These are phyloP conservation scores for Trilocha varians DNA, from an alignment of 2,888 invertebrate species.

Conservation along the genomic window DNA sequence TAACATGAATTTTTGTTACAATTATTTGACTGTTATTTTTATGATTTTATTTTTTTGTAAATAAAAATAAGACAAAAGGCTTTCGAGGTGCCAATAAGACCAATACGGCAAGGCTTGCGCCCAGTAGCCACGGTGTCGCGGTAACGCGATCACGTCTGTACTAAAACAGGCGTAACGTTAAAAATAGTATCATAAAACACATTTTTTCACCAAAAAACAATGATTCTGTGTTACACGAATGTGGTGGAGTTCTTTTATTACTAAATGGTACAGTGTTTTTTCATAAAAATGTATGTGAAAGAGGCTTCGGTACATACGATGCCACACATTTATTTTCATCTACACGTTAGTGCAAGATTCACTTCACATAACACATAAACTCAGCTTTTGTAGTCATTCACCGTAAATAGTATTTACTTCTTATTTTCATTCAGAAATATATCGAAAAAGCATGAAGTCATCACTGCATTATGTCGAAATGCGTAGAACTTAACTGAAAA, in stretches of 20 bases:
- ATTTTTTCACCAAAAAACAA: conserved; percentile 36
- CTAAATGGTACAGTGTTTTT: conserved; percentile 8
- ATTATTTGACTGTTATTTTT: conserved; percentile 1
- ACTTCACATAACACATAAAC: not conserved
- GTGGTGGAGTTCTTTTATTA: conserved; percentile 24
- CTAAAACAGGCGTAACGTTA: conserved; percentile 30
- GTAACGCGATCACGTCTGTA: conserved; percentile 48
- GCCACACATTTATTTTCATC: not conserved
- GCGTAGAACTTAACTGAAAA: conserved; percentile 14
- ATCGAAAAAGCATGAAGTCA: conserved; percentile 16
- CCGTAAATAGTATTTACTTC: no score
- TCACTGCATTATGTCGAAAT: conserved; percentile 57
- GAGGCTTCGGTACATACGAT: not conserved
- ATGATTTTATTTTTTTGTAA: conserved; percentile 4
- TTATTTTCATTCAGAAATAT: not conserved
- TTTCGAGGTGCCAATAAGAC: conserved; percentile 40
- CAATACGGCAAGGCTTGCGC: conserved; percentile 43
- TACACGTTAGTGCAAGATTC: not conserved
- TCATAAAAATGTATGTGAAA: not conserved
- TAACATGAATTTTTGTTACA: not conserved
- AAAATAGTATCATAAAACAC: conserved; percentile 33
- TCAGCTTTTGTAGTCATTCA: no score
- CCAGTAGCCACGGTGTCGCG: conserved; percentile 55
- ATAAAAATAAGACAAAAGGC: conserved; percentile 18
- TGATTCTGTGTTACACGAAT: conserved; percentile 35